phyloP scores from a whole-genome alignment of 2,113 vertebrate genomes.

The Phalacrocorax brasilianus region DNA sequence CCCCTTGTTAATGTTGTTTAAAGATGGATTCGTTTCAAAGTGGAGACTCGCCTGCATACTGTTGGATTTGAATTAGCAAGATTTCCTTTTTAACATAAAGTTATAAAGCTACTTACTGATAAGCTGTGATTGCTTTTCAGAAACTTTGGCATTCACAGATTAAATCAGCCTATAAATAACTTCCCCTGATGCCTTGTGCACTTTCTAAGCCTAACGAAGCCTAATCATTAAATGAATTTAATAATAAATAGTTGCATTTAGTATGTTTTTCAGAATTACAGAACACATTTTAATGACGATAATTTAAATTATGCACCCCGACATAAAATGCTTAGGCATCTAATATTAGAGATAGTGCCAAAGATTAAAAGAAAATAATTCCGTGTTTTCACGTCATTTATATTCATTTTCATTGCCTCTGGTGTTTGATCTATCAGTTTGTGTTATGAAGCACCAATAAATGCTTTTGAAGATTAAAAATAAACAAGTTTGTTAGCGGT shows the following conservation, averaged over 20 bases:
- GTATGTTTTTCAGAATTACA: background rate
- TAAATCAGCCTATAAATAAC: background rate
- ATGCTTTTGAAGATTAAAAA: slow-evolving; percentile 48
- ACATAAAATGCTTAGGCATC: background rate
- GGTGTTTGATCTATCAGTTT: slow-evolving; percentile 65
- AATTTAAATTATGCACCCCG: background rate
- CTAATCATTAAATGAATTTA: background rate
- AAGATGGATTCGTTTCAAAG: background rate
- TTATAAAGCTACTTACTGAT: background rate
- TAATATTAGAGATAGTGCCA: background rate
- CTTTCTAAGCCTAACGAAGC: background rate
- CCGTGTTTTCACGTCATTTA: slow-evolving; percentile 22
- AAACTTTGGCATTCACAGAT: background rate
- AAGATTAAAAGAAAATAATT: slow-evolving; percentile 33
- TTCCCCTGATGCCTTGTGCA: background rate
- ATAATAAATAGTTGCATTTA: background rate
- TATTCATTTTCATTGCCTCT: slow-evolving; percentile 43
- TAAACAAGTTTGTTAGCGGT: background rate
- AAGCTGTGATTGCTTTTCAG: background rate
- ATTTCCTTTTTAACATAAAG: background rate
- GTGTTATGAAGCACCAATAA: slow-evolving; percentile 2
- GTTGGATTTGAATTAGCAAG: background rate
- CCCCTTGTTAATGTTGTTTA: background rate
- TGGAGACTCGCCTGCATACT: background rate
- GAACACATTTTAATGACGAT: background rate